A percentile compares a stretch with the other conserved stretches of the same genome.
Conservation (phyloP, 2,888 invertebrate genomes). For the Acanthococcus lagerstroemiae region DNA sequence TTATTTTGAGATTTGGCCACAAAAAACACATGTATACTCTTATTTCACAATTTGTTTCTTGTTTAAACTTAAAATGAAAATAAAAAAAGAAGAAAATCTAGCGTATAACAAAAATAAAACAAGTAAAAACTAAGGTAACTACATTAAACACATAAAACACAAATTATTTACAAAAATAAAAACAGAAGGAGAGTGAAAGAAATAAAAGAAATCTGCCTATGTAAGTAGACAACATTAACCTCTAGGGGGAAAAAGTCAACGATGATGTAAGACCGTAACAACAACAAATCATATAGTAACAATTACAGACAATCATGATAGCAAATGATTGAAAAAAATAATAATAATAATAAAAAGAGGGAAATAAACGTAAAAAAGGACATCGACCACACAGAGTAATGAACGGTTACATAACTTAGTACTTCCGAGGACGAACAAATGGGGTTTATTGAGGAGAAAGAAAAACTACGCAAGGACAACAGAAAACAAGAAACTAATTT, state of each 20-base stretch:
- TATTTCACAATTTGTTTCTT: no score
- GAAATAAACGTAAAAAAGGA: neutral
- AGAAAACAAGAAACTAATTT: no score
- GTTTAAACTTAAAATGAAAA: slow-evolving; percentile 8
- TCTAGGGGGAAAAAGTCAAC: neutral
- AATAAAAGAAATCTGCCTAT: neutral
- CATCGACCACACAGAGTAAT: neutral
- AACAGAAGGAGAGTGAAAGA: neutral
- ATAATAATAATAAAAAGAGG: neutral
- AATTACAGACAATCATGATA: neutral
- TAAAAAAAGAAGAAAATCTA: slow-evolving; percentile 2
- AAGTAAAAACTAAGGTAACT: slow-evolving; percentile 11
- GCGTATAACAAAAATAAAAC: slow-evolving; percentile 1
- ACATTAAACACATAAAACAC: slow-evolving; percentile 1
- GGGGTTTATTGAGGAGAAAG: no score
- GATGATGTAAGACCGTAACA: neutral
- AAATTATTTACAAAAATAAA: neutral
- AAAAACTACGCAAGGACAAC: no score
- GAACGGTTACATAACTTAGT: neutral
- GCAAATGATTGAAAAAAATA: neutral
- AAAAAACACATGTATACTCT: neutral
- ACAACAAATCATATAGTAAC: neutral
- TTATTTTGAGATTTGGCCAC: neutral
- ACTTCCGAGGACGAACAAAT: no score
- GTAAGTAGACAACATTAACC: neutral